These are phyloP conservation scores for Plagodis dolabraria DNA, from an alignment of 2,888 invertebrate genomes.

Conservation along the genomic window DNA sequence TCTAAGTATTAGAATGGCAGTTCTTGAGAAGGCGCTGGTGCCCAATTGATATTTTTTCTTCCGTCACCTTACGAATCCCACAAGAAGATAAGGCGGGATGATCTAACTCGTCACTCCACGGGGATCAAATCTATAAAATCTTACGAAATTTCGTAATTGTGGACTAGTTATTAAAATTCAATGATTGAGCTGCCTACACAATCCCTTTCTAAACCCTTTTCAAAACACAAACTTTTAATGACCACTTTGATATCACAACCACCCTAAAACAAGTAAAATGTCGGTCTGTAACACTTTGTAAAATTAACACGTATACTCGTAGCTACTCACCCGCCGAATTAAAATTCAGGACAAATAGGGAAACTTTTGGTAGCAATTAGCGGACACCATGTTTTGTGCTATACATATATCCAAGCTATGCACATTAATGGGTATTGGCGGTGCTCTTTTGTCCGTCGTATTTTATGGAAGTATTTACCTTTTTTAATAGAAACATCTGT, in stretches of 20 bases:
- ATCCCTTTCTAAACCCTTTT: not conserved
- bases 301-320: constrained; percentile 19
- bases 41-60: no score
- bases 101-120: no score
- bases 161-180: no score
- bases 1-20: no score
- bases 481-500: not conserved
- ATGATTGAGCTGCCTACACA: no score
- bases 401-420: constrained; percentile 1
- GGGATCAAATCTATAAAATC: no score
- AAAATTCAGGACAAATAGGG: constrained; percentile 49
- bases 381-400: constrained; percentile 42
- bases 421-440: constrained; percentile 2
- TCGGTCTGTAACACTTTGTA: constrained; percentile 14
- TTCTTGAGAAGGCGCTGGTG: no score
- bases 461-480: no score
- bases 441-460: no score
- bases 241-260: constrained; percentile 17
- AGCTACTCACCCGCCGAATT: constrained; percentile 15
- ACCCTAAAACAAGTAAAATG: constrained; percentile 8
- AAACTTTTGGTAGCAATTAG: constrained; percentile 54
- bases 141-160: no score
- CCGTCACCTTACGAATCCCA: no score
- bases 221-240: constrained; percentile 11
- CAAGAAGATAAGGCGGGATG: no score